Conservation (phyloP, 1,140 invertebrate species). For the Brachystomella parvula region DNA sequence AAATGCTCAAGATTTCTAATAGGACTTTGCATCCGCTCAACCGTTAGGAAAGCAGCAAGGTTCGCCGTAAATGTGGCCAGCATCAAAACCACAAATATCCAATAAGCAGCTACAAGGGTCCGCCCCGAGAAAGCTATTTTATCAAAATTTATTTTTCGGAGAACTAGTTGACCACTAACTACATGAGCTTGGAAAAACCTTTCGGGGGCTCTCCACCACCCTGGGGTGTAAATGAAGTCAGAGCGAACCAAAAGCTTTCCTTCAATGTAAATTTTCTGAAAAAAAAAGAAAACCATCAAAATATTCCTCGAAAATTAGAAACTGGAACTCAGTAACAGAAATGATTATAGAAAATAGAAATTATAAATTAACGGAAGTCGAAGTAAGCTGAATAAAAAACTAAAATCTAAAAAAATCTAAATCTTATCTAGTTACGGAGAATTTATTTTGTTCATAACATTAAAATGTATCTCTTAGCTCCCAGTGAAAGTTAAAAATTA, state of each 20-base stretch:
- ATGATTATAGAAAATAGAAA: no score
- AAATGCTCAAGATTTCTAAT: conserved; percentile 80
- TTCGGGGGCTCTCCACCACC: conserved; percentile 54
- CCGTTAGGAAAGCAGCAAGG: conserved; percentile 71
- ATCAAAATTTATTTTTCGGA: background rate
- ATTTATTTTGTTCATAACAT: no score
- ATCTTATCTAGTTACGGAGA: no score
- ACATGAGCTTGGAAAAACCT: conserved; percentile 7
- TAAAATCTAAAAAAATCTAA: no score
- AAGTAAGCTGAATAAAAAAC: no score
- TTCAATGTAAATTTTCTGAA: conserved; percentile 71
- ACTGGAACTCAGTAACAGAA: no score
- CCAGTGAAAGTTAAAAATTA: background rate
- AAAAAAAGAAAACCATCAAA: conserved; percentile 12
- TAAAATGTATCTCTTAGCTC: no score
- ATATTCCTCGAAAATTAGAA: no score
- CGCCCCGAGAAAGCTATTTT: conserved; percentile 65
- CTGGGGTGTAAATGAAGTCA: conserved; percentile 85
- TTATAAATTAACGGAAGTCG: no score
- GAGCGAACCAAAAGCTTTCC: conserved; percentile 87
- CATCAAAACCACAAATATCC: conserved; percentile 88
- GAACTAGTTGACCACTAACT: background rate
- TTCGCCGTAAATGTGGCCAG: conserved; percentile 94
- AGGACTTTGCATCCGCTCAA: conserved; percentile 87
- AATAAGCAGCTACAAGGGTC: conserved; percentile 80